Percentiles rank a stretch among this genome's conserved stretches.
Conservation (phyloP, 2,888 invertebrate species). For the Microplitis manilae region DNA sequence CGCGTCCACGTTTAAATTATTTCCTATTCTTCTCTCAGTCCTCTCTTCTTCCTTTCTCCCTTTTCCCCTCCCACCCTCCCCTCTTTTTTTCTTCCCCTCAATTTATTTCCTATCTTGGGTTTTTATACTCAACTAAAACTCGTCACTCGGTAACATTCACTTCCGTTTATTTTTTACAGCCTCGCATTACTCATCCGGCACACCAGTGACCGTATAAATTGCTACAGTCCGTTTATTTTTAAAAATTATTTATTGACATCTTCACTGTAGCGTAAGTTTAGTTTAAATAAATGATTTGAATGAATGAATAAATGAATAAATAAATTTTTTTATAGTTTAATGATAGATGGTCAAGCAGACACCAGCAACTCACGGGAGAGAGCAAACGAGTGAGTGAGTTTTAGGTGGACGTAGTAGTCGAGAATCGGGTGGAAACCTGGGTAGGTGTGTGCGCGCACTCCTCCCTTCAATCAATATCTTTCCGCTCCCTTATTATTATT, state of each 20-base stretch:
- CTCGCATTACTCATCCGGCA: conserved; percentile 48
- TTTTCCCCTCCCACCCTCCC: conserved; percentile 19
- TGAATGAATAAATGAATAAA: no score
- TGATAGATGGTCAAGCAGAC: no score
- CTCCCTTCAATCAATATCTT: conserved; percentile 62
- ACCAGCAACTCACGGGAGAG: not conserved
- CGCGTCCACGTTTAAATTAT: conserved; percentile 38
- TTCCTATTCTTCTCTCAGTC: conserved; percentile 11
- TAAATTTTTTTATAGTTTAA: no score
- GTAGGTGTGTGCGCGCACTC: conserved; percentile 53
- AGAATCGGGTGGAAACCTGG: conserved; percentile 28
- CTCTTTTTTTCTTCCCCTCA: conserved; percentile 28
- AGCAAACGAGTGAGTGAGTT: conserved; percentile 16
- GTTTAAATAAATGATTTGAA: no score
- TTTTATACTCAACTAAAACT: conserved; percentile 29
- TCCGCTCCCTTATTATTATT: conserved; percentile 37
- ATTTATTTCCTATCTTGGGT: conserved; percentile 44
- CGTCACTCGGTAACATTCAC: conserved; percentile 52
- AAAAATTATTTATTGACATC: no score
- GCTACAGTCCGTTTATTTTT: not conserved
- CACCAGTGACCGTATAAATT: conserved; percentile 38
- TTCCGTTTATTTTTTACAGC: conserved; percentile 48
- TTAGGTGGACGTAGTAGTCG: conserved; percentile 1
- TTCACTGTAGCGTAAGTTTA: no score
- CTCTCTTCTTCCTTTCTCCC: conserved; percentile 9